Evolutionary conservation across 2,888 invertebrate species (phyloP), one percentile per base, ranked within the genome.

Genomic region (Morinoia aosen): DNA sequence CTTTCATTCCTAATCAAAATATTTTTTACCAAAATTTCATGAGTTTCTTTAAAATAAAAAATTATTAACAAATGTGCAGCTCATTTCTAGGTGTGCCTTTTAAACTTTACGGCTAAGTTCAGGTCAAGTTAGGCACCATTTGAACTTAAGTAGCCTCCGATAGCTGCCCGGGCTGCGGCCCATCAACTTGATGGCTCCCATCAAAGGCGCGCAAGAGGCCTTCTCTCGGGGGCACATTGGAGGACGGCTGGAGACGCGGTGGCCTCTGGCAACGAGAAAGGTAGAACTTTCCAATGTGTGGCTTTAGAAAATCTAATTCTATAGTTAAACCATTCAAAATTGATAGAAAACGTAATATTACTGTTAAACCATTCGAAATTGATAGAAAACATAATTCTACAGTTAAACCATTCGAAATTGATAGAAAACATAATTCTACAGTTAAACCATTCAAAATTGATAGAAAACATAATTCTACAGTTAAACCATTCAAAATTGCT

Each of bases 111-210:
- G 76, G 76, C 8, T 19, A 76, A 76, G 76, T 76, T 76, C 25
- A 76, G 76, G 8, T 76, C 76, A 76, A 76, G 76, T 76, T 76
- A 76, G 25, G 19, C 25, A 19, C 76, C 76, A 40, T 90, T 90
- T 19, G 90, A 90, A 90, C 90, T 90, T 90, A 39, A 40, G 40
- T 39, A 8, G 39, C 90, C 16, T 48, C 90, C 48, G 90, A 90
- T 90, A 48, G 90, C 40, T 90, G 16, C 90, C 16, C 39, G 40
- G 90, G 48, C 48, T 4, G 8, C 12, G 48, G 40, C 90, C 48
- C 90, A 90, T 90, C 90, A 90, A 90, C 90, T 40, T 90, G 90
- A 90, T 90, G 90, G 33, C 90, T 10, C 40, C 14, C 40, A 90
- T 90, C 90, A 90, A 90, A 76, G 76, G 25, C 76, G 8, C 14